Base-by-base conservation (phyloP, 1,140 invertebrate genomes). In the Lucilia sericata region DNA sequence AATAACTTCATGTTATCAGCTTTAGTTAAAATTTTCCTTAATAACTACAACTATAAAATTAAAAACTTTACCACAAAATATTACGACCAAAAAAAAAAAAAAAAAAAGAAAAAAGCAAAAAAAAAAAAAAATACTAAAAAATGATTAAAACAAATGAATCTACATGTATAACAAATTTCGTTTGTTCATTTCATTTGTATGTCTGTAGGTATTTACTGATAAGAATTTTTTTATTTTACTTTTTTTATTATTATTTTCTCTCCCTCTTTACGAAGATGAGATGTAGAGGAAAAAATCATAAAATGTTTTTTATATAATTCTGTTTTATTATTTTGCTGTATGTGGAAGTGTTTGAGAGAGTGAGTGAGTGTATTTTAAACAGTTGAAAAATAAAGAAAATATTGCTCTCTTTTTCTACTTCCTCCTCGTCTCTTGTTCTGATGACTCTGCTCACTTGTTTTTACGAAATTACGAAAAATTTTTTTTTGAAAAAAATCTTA, bases 141-240 rank as follows among this genome's bases (percentile, higher is more conserved):
- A 55, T 17, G 51, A 55, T 55, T 55, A 55, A 55, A 55, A 14
- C 51, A 55, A 55, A 55, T 55, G 51, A 55, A 55, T 42, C 42
- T 55, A 55, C 51, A 55, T 55, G 51, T 55, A 55, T 55, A 55
- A 55, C 51, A 55, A 55, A 55, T 55, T 55, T 55, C 51, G 51
- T 55, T 55, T 55, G 9, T 55, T 55, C 51, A 55, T 55, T 55
- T 55, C 17, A 55, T 55, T 55, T 55, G 51, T n/a, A 17, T 55
- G 51, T 13, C 51, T 55, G 51, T 55, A 55, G 51, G 51, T 55
- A 55, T 55, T 55, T 55, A 55, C 51, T 55, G 51, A 55, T 55
- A 55, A 55, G 51, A 55, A 55, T n/a, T 55, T 55, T 55, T 55
- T 14, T 55, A 42, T 42, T 55, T 55, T 55, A 30, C 14, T 55